Evolutionary conservation across 53 echinoderm and acorn worm species (phyloP).

Genomic region (Mesocentrotus franciscanus): DNA sequence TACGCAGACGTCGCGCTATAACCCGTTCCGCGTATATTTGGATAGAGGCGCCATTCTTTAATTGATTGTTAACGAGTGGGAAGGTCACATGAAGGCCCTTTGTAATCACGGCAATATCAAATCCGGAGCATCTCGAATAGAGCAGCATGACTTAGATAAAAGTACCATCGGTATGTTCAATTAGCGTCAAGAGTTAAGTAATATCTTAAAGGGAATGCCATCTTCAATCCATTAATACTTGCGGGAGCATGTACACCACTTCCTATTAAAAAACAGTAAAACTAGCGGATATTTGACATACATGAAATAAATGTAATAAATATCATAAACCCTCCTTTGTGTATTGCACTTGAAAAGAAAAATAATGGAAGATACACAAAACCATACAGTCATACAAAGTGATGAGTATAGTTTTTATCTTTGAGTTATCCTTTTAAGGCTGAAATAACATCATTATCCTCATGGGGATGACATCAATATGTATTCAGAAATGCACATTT

Average conservation of each 20-base stretch:
- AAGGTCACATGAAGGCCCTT: not conserved
- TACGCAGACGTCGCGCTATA: too few relatives aligned
- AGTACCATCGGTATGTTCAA: conserved; percentile 19
- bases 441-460: not conserved
- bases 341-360: too few relatives aligned
- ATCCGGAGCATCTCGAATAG: not conserved
- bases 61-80: conserved; percentile 47
- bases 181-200: conserved; percentile 2
- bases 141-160: conserved; percentile 44
- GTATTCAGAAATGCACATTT: not conserved
- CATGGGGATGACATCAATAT: too few relatives aligned
- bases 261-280: too few relatives aligned
- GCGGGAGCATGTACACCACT: too few relatives aligned
- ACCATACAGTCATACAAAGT: not conserved
- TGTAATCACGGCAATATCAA: not conserved
- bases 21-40: not conserved
- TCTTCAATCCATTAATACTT: not conserved
- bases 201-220: not conserved
- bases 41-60: conserved; percentile 37
- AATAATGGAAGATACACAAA: too few relatives aligned
- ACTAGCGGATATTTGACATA: too few relatives aligned
- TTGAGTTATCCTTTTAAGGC: not conserved
- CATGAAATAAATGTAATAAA: too few relatives aligned
- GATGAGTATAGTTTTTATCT: not conserved
- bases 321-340: too few relatives aligned